phyloP scores from a whole-genome alignment of 2,888 invertebrate species.

The Pyrgus malvae region DNA sequence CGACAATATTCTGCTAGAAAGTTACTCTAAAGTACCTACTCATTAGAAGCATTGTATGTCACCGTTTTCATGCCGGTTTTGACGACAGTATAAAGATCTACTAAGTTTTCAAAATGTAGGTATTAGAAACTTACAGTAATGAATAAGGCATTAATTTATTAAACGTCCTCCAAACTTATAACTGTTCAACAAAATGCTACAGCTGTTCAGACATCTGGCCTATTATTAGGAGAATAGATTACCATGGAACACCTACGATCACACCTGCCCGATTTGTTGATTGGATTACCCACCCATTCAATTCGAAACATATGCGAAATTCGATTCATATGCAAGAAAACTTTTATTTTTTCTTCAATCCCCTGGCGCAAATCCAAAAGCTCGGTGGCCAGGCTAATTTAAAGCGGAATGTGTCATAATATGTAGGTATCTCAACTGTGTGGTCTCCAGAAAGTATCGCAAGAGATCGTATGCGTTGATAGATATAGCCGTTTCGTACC shows the following conservation, averaged over 20 bases:
- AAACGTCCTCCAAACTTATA: no score
- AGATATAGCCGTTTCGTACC: slow-evolving; percentile 35
- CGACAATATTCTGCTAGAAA: no score
- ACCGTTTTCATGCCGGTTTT: no score
- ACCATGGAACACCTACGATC: background rate
- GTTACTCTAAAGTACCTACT: no score
- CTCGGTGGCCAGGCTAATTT: slow-evolving; percentile 68
- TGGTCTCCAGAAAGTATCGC: slow-evolving; percentile 47
- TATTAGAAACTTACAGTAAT: no score
- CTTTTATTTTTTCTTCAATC: slow-evolving; percentile 55
- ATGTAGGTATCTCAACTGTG: slow-evolving; percentile 54
- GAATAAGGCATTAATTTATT: no score
- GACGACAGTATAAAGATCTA: no score
- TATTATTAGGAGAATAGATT: slow-evolving; percentile 1
- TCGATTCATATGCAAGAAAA: slow-evolving; percentile 37
- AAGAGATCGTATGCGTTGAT: slow-evolving; percentile 46
- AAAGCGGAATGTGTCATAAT: slow-evolving; percentile 72
- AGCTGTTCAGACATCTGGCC: background rate
- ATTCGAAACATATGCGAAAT: slow-evolving; percentile 14
- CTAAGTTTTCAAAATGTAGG: no score
- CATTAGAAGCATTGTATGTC: no score
- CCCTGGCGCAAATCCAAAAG: slow-evolving; percentile 65
- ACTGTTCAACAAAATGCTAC: no score
- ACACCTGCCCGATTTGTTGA: slow-evolving; percentile 14
- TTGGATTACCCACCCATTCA: background rate